Evolutionary conservation across 2,113 vertebrate species (phyloP), one percentile per base, ranked within the genome.

Genomic region (Theristicus caerulescens): DNA sequence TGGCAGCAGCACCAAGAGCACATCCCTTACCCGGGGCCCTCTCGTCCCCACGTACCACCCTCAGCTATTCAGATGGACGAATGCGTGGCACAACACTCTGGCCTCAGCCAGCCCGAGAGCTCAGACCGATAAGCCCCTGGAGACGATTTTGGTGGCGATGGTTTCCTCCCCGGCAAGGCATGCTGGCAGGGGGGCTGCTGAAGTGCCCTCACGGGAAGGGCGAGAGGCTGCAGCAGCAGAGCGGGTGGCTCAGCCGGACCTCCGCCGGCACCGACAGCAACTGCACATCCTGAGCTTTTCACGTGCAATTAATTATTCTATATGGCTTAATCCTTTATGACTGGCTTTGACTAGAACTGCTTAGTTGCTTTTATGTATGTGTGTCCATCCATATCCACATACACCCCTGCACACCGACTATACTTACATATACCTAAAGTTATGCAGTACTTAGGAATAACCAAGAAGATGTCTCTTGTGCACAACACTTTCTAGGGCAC

Each of bases 241-340:
- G 19, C 9, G 1, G 36, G 29, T 13, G 14, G 54, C 55, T 40
- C n/a, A 8, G 40, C 47, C 44, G 1, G 44, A 8, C 15, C 36
- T 36, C 36, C 0, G 9, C 62, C 24, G 1, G 47, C 31, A n/a
- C 51, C 38, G 2, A 4, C 1, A 0, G 4, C 46, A 13, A 2
- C 54, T 1, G 0, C 5, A 0, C 9, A 20, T 14, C 71, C 71
- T 4, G 26, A 38, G 64, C 27, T 47, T 51, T 51, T 47, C 76
- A 32, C 44, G 4, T 19, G 26, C 29, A 13, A 16, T 44, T 55
- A 25, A 5, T 74, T 64, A 25, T 34, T 76, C 51, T 16, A 1
- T 9, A 46, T 1, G 10, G 34, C 21, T 82, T 52, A 58, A 82
- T 70, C 26, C 64, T 59, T 52, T 32, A 40, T 0, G 1, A 15